Evolutionary conservation across 2,888 invertebrate species (phyloP), one percentile per base, ranked within the genome.

Genomic region (Lamproptera curius): DNA sequence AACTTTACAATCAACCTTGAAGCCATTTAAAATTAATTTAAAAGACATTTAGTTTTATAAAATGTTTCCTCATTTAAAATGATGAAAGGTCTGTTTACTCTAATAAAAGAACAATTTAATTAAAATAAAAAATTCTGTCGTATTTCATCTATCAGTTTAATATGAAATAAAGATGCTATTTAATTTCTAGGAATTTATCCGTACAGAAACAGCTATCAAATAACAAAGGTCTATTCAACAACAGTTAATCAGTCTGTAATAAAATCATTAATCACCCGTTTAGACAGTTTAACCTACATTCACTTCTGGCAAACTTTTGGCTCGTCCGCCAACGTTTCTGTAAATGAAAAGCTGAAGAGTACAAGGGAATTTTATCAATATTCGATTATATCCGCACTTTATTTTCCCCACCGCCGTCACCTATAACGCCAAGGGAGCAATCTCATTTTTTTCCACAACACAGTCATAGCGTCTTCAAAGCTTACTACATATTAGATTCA

Each of bases 401-500:
- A 16, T 42, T 20, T 42, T 42, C 11, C 13, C 11, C 11, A 3
- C 31, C n/a, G 4, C 20, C 20, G 17, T 42, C 33, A 42, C 26
- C 40, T 46, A 33, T 10, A 51, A 46, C 41, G 42, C 53, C 48
- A 53, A 57, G 42, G 38, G 56, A 53, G 55, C 65, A 67, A 70
- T 70, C 57, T 62, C 51, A 69, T 71, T 73, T 75, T 69, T 68
- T 65, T 53, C 59, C 62, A 47, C 62, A 59, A 65, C 61, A 63
- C 58, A 59, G 59, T 49, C 54, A 48, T 42, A 34, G 58, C 68
- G 63, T 62, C 69, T 62, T 68, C 66, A 67, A 70, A 75, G 74
- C 75, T 76, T 75, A 80, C 74, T 72, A 79, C 75, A 76, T 83
- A 84, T 83, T 76, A 80, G 70, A 74, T 81, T 81, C 80, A 83